phyloP scores from a whole-genome alignment of 2,797 vertebrate genomes.

The Neoniphon sammara region DNA sequence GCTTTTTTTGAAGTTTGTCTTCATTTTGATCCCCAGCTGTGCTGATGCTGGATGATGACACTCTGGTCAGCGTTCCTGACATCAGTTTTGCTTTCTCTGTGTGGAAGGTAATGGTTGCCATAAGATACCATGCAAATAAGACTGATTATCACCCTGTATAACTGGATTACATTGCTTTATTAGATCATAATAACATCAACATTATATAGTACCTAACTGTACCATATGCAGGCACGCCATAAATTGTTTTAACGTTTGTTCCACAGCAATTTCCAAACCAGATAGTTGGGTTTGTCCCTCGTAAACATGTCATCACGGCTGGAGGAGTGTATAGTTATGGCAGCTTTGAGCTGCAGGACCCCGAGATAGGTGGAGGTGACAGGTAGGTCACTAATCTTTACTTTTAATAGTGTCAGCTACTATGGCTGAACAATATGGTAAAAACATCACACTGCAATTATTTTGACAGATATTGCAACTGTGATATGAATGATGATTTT shows the following conservation, averaged over 20 bases:
- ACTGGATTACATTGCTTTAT: not conserved
- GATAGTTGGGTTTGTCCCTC: conserved; percentile 94
- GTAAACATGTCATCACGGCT: conserved; percentile 89
- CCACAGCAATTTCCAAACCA: conserved; percentile 93
- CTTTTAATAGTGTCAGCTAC: not conserved
- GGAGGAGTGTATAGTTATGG: conserved; percentile 92
- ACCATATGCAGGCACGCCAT: not conserved
- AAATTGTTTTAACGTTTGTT: conserved; percentile 16
- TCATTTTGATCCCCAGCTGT: conserved; percentile 80
- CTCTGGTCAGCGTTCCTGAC: conserved; percentile 91
- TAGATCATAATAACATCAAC: not conserved
- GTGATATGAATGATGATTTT: too few species aligned
- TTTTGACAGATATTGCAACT: too few species aligned
- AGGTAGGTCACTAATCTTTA: conserved; percentile 53
- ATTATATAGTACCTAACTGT: not conserved
- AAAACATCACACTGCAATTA: too few species aligned
- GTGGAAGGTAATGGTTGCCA: conserved; percentile 89
- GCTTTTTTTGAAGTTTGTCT: conserved; percentile 2
- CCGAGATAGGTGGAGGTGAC: conserved; percentile 87
- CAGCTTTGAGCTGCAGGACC: conserved; percentile 91
- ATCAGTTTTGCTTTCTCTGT: conserved; percentile 93
- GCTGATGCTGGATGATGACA: conserved; percentile 96
- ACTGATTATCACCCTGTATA: not conserved
- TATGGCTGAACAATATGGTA: too few species aligned
- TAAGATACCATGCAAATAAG: not conserved